phyloP scores from a whole-genome alignment of 2,888 invertebrate genomes.

The Limnephilus lunatus region DNA sequence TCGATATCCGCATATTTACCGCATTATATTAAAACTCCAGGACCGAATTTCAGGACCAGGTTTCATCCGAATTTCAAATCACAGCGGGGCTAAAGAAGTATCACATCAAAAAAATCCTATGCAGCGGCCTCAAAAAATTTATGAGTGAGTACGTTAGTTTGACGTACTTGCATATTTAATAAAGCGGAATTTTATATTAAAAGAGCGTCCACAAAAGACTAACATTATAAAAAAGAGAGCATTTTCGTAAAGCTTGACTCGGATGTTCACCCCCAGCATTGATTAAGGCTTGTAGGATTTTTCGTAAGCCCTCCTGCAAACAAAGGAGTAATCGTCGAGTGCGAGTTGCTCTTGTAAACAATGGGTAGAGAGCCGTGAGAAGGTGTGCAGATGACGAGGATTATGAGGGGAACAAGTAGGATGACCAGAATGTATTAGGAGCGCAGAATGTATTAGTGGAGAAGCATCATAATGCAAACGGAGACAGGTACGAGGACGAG shows the following conservation, averaged over 20 bases:
- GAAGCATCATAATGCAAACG: neutral
- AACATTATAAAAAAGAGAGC: neutral
- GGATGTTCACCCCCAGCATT: slow-evolving; percentile 11
- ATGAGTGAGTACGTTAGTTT: no score
- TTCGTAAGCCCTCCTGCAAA: slow-evolving; percentile 41
- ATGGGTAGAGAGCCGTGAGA: slow-evolving; percentile 59
- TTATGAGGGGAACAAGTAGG: slow-evolving; percentile 37
- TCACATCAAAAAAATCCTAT: no score
- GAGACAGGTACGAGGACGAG: neutral
- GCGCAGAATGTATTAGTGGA: neutral
- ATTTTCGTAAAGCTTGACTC: slow-evolving; percentile 19
- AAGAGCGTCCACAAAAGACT: neutral
- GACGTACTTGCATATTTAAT: neutral
- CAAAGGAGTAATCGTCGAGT: slow-evolving; percentile 60
- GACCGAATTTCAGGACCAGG: no score
- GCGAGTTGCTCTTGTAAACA: slow-evolving; percentile 58
- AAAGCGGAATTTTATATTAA: neutral
- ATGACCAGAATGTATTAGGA: slow-evolving; percentile 26
- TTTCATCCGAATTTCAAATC: no score
- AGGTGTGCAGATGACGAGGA: slow-evolving; percentile 58
- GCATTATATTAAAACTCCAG: no score
- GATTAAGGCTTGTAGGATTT: slow-evolving; percentile 43
- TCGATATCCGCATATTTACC: no score
- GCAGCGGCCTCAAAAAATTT: no score
- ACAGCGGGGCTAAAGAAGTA: no score